Evolutionary conservation across 2,888 invertebrate genomes (phyloP).

Genomic region (Autographa gamma): DNA sequence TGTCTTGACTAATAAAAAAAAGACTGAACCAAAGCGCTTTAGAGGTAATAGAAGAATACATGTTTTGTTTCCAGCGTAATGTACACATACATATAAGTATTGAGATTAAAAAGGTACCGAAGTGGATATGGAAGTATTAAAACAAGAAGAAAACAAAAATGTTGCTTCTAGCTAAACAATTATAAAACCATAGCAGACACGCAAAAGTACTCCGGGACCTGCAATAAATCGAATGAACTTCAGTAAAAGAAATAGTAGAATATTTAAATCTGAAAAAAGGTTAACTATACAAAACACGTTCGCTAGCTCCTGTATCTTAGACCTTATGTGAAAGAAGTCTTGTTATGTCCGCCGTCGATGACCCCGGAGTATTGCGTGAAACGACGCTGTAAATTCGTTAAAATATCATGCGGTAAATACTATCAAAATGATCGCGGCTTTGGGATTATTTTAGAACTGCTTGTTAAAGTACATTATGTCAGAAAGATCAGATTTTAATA

Average conservation of each 20-base stretch:
- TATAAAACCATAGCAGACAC: background rate
- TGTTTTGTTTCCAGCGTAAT: background rate
- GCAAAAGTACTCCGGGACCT: background rate
- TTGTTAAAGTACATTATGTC: background rate
- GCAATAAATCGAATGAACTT: background rate
- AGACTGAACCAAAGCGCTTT: too few species aligned
- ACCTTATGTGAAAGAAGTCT: slow-evolving; percentile 41
- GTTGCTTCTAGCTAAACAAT: background rate
- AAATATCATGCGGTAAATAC: slow-evolving; percentile 6
- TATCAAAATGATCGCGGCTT: background rate
- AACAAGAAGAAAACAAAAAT: background rate
- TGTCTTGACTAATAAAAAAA: too few species aligned
- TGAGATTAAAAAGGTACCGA: too few species aligned
- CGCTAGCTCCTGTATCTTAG: slow-evolving; percentile 45
- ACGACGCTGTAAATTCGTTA: slow-evolving; percentile 44
- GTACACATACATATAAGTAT: background rate
- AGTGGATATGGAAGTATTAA: too few species aligned
- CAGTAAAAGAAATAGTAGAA: background rate
- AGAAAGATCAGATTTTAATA: background rate
- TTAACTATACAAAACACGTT: background rate
- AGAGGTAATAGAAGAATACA: background rate
- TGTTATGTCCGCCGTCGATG: slow-evolving; percentile 56
- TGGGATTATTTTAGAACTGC: background rate
- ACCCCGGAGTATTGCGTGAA: slow-evolving; percentile 51
- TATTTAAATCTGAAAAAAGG: background rate